Evolutionary conservation across 2,797 vertebrate species (phyloP), one percentile per base, ranked within the genome.

Genomic region (Tolypeutes matacus): DNA sequence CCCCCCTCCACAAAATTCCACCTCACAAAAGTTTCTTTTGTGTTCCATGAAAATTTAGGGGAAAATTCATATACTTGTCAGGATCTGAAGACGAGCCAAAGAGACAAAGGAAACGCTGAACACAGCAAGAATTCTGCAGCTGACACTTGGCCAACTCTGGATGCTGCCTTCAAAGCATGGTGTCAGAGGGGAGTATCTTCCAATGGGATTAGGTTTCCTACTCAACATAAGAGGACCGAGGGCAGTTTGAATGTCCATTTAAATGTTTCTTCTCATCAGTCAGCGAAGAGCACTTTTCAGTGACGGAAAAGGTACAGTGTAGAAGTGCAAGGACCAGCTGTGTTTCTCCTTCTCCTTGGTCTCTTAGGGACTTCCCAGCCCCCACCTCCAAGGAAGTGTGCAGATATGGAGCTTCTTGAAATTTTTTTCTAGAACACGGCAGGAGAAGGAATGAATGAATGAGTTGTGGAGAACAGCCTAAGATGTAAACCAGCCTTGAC

Each of bases 21-120:
- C 29, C 10, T 39, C 73, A 90, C 78, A 95, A 29, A 87, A 73
- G 31, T 88, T 81, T 77, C 76, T 81, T 95, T 92, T 92, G 85
- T 93, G 72, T 67, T 85, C 62, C 11, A 39, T 77, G 67, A 90
- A 94, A 86, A 95, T 95, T 86, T 95, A 49, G 82, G 34, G 89
- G 85, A n/a, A 86, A 94, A 93, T 94, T 78, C 29, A 36, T 86
- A 34, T 58, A 58, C 86, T 90, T 95, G 49, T 90, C 49, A 77
- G 84, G 89, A 92, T 77, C 69, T 69, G 84, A 75, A 62, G 69
- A 34, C 49, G 13, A 84, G 23, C 14, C 76, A 0, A 1, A 89
- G 60, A 93, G 60, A 90, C 82, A 84, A 58, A 91, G 72, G 81
- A 72, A 76, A 87, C 0, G 17, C 53, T 25, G 82, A 96, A 39